Evolutionary conservation across 2,888 invertebrate species (phyloP), one percentile per base, ranked within the genome.

Genomic region (Norana najaformis): DNA sequence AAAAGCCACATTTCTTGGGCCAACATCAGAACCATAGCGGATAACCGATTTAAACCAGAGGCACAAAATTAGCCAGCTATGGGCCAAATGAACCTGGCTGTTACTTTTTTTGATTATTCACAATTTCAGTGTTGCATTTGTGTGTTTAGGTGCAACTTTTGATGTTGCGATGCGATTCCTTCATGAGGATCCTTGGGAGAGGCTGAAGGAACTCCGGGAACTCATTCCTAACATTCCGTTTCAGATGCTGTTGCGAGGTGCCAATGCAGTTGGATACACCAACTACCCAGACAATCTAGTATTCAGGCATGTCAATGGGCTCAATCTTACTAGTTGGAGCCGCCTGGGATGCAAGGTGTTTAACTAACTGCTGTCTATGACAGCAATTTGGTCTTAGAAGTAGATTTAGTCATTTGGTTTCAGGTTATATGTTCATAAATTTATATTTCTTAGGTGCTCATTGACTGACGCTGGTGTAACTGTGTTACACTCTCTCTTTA

Each of bases 201-300:
- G 99, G 83, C 95, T 99, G 92, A 97, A 97, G 93, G 97, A 97
- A 92, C 97, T 99, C 97, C 96, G 99, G n/a, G 96, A 97, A 92
- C 94, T 96, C 92, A 94, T 95, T 89, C 96, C 96, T 8, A 99
- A 99, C 96, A 98, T 99, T 94, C 99, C 99, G 38, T 99, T 99
- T 96, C 99, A 99, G 96, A 99, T 99, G 99, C 95, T 99, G 92
- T 95, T 99, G 91, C 96, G 99, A 91, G 99, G 99, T 3, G 99
- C 99, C 88, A 99, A 99, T 95, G 99, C 98, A 82, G 99, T 99
- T 53, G 99, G 99, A 0, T 99, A 99, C 95, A 99, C 99, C 2
- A 98, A 98, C 95, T 99, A 99, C 95, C 99, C 99, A 0, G 99
- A 99, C 94, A 99, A 99, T 95, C 98, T 98, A n/a, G 98, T 99